Evolutionary conservation across 2,113 vertebrate species (phyloP).

Genomic region (Ornithorhynchus anatinus): DNA sequence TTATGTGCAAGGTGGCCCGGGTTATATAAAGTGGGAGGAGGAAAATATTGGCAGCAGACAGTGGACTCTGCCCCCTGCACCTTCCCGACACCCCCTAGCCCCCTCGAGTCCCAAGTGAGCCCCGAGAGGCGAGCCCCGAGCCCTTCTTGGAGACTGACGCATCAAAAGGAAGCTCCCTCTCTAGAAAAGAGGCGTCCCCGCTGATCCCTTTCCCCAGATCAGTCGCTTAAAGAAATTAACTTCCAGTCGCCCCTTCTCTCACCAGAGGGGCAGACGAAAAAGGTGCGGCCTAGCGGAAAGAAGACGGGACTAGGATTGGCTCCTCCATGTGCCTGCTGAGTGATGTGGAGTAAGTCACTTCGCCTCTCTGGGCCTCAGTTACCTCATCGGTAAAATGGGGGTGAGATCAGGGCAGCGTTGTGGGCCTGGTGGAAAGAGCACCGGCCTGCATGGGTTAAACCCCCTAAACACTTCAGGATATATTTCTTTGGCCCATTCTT

Average conservation of each 20-base stretch:
- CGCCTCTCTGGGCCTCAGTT: too few relatives aligned
- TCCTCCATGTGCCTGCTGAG: too few relatives aligned
- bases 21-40: background rate
- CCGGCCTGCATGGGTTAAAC: too few relatives aligned
- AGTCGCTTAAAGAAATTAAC: background rate
- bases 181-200: background rate
- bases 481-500: background rate
- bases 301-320: too few relatives aligned
- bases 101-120: too few relatives aligned
- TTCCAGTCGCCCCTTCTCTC: background rate
- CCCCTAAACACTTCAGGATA: background rate
- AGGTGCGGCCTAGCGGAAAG: background rate
- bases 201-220: too few relatives aligned
- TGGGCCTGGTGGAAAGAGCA: background rate
- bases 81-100: too few relatives aligned
- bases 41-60: background rate
- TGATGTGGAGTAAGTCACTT: too few relatives aligned
- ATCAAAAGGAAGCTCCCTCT: background rate
- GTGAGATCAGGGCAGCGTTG: background rate
- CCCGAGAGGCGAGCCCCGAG: background rate
- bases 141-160: background rate
- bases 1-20: background rate
- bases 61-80: too few relatives aligned
- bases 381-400: too few relatives aligned
- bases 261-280: background rate